phyloP scores from a whole-genome alignment of 1,140 invertebrate genomes.

The Medauroidea extradentata region DNA sequence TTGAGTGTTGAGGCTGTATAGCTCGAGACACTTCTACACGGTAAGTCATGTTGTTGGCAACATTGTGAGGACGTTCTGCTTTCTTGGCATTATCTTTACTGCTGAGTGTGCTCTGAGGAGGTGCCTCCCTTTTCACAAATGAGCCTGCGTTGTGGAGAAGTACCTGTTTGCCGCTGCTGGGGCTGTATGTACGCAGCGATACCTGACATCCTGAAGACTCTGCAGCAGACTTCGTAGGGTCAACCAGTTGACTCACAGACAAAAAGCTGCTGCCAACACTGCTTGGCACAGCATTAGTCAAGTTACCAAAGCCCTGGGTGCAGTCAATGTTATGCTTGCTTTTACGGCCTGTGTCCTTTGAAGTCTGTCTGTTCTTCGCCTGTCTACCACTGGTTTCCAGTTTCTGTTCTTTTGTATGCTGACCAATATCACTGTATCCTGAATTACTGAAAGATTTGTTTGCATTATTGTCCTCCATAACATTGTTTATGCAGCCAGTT shows the following conservation, averaged over 20 bases:
- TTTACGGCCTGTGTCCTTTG: background rate
- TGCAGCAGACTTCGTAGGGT: conserved; percentile 45
- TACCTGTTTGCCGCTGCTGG: background rate
- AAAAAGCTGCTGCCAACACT: conserved; percentile 40
- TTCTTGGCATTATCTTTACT: background rate
- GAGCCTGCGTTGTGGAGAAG: background rate
- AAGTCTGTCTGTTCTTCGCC: background rate
- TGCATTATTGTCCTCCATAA: conserved; percentile 34
- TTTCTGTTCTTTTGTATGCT: no score
- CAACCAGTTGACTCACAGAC: conserved; percentile 61
- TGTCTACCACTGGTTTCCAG: background rate
- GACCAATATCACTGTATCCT: background rate
- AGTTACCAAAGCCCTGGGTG: no score
- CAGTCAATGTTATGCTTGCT: no score
- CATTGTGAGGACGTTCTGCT: background rate
- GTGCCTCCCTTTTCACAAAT: background rate
- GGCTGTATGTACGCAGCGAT: background rate
- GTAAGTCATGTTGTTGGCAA: no score
- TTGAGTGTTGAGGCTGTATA: background rate
- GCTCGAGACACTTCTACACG: no score
- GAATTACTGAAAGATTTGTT: conserved; percentile 42
- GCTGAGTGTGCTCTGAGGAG: background rate
- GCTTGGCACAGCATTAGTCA: no score
- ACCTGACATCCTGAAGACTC: background rate
- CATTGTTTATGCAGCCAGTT: conserved; percentile 32